phyloP scores from a whole-genome alignment of 2,113 vertebrate genomes.

The Neodon shergylaensis region DNA sequence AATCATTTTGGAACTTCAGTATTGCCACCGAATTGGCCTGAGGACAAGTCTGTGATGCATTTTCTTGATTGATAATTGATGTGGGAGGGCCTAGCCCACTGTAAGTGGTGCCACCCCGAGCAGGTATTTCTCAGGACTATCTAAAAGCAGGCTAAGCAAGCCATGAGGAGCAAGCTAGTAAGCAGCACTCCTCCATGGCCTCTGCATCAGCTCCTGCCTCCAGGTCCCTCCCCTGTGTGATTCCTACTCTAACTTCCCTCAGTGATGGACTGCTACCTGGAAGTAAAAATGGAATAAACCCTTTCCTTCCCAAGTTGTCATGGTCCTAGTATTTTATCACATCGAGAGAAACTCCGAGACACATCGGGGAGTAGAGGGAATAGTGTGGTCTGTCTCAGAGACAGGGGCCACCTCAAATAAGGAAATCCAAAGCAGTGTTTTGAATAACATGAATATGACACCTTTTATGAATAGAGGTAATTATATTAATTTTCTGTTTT shows the following conservation, averaged over 20 bases:
- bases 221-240: background rate
- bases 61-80: background rate
- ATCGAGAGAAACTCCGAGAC: background rate
- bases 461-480: background rate
- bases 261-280: background rate
- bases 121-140: background rate
- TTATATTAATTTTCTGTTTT: background rate
- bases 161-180: background rate
- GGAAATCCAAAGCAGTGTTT: background rate
- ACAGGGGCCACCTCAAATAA: background rate
- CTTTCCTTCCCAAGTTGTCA: background rate
- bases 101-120: background rate
- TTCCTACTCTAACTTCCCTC: background rate
- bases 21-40: background rate
- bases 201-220: background rate
- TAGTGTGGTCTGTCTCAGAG: rapidly evolving
- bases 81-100: background rate
- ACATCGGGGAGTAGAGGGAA: background rate
- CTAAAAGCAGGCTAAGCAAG: background rate
- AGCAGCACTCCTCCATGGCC: background rate
- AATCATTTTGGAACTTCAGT: background rate
- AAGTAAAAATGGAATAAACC: background rate
- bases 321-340: background rate
- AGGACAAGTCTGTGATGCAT: background rate
- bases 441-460: background rate